Percentiles rank a stretch among this genome's conserved stretches.
Evolutionary conservation across 2,113 vertebrate genomes (phyloP).

Genomic region (Camelus bactrianus): DNA sequence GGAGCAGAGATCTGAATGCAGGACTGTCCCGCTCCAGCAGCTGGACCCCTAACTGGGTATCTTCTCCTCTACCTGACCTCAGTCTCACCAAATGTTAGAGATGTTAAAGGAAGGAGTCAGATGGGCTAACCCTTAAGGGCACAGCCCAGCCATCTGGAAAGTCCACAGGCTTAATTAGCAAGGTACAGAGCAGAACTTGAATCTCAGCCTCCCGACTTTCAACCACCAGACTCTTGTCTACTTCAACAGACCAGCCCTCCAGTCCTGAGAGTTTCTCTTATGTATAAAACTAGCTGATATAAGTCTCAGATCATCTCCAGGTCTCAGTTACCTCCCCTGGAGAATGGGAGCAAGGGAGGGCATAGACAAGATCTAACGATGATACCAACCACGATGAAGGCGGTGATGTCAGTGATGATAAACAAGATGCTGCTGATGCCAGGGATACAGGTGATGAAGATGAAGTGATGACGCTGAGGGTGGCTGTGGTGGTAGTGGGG

Average conservation of each 20-base stretch:
- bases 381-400: fast-evolving
- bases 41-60: fast-evolving
- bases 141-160: not conserved
- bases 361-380: not conserved
- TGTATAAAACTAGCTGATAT: not conserved
- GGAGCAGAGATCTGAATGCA: not conserved
- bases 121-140: not conserved
- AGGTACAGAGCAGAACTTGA: not conserved
- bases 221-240: not conserved
- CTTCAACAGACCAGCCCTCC: not conserved
- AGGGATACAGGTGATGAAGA: not conserved
- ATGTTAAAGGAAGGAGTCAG: not conserved
- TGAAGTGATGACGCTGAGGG: fast-evolving
- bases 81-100: not conserved
- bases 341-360: not conserved
- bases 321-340: not conserved
- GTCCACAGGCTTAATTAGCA: not conserved
- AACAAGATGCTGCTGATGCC: fast-evolving
- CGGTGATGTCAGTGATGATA: not conserved
- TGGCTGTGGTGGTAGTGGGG: fast-evolving
- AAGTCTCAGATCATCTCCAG: not conserved
- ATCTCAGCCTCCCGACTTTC: not conserved
- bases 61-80: not conserved
- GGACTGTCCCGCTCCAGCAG: not conserved
- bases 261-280: not conserved